Conservation (phyloP, 2,888 invertebrate genomes). For the Oxystoma pomonae region DNA sequence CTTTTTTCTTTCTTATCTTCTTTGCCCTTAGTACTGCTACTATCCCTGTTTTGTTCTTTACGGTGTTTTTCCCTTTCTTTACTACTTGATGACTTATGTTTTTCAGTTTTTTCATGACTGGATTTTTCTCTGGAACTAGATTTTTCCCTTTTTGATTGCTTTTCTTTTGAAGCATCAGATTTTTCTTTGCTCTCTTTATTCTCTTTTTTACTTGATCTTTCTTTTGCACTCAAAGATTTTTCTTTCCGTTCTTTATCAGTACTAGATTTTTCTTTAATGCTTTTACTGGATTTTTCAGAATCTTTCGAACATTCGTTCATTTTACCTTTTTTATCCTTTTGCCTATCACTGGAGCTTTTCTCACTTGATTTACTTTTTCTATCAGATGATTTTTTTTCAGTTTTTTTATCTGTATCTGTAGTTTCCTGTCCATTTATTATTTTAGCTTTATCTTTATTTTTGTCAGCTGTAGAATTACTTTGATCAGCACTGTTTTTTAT, state of each 20-base stretch:
- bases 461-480: slow-evolving; percentile 19
- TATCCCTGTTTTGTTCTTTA: slow-evolving; percentile 29
- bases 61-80: slow-evolving; percentile 38
- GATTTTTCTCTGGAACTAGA: neutral
- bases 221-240: neutral
- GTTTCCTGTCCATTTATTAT: slow-evolving; percentile 2
- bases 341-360: slow-evolving; percentile 1
- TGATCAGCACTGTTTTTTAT: slow-evolving; percentile 32
- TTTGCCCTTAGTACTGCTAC: too few relatives aligned
- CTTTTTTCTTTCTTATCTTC: slow-evolving; percentile 24
- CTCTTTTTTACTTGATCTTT: slow-evolving; percentile 26
- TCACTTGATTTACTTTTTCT: neutral
- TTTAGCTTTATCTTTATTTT: slow-evolving; percentile 40
- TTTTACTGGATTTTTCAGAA: neutral
- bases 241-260: neutral
- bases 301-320: neutral
- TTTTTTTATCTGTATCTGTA: slow-evolving; percentile 2
- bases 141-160: neutral
- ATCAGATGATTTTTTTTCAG: neutral
- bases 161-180: slow-evolving; percentile 38
- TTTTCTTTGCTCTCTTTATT: slow-evolving; percentile 26
- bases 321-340: slow-evolving; percentile 6
- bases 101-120: neutral
- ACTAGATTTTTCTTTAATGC: slow-evolving; percentile 3
- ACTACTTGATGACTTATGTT: slow-evolving; percentile 5